Evolutionary conservation across 2,888 invertebrate species (phyloP).

Genomic region (Mythimna lalbum): DNA sequence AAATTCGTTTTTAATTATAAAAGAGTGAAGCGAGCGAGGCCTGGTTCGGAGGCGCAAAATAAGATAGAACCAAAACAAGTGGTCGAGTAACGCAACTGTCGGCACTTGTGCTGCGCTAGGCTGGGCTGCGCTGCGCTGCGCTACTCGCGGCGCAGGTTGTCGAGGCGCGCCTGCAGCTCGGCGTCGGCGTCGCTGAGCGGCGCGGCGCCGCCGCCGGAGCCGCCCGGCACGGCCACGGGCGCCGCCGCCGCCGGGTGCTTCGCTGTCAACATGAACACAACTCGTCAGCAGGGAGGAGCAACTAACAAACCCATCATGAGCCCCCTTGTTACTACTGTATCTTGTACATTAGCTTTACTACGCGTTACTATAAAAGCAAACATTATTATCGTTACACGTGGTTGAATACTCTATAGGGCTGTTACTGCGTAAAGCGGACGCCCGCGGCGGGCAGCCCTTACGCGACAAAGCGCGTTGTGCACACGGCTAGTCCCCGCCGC

Average conservation of each 20-base stretch:
- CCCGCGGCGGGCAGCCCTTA: too few relatives aligned
- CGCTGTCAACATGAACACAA: constrained; percentile 72
- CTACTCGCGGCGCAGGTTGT: constrained; percentile 97
- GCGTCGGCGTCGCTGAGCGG: constrained; percentile 96
- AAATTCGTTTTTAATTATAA: neutral
- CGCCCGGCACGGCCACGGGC: constrained; percentile 84
- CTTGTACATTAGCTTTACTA: too few relatives aligned
- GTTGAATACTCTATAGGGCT: too few relatives aligned
- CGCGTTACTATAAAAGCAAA: too few relatives aligned
- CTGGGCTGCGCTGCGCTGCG: constrained; percentile 3
- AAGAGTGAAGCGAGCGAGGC: constrained; percentile 11
- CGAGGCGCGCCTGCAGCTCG: constrained; percentile 98
- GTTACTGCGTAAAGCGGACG: too few relatives aligned
- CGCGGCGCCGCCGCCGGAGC: constrained; percentile 81
- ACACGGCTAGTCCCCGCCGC: too few relatives aligned
- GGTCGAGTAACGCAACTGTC: neutral
- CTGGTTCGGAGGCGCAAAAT: neutral
- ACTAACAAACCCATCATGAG: neutral
- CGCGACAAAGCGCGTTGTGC: too few relatives aligned
- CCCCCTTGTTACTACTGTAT: too few relatives aligned
- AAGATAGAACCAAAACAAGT: neutral
- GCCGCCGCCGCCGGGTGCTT: constrained; percentile 92
- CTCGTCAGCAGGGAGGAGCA: neutral
- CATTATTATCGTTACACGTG: too few relatives aligned
- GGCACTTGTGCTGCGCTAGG: neutral